Base-by-base conservation (phyloP, 2,888 invertebrate genomes). In the Chymomyza amoena region DNA sequence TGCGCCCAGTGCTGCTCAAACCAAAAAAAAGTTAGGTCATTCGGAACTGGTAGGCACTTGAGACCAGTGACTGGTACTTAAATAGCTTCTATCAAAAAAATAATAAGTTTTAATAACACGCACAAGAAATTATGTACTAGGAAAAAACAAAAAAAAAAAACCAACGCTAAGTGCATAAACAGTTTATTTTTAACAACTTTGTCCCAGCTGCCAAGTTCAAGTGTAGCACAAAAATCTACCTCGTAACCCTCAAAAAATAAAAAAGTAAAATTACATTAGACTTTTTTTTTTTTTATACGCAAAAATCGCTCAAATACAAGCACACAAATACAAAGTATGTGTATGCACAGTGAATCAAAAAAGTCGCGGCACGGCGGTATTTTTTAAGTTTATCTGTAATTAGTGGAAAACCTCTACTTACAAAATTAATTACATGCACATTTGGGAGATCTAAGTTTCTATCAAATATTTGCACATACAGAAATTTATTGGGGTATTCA, bases 81-180 rank as follows among this genome's bases (percentile, higher is more conserved):
- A 45, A 45, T 45, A 45, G 39, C 39, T 45, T 45, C 39, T 45
- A 45, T 45, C n/a, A 45, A 45, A 45, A 45, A 45, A 13, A 45
- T 45, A 45, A 45, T 45, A 57, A 57, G 20, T 54, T 54, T 54
- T 20, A 18, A 20, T 54, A 20, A 18, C 32, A 32, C 32, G 32
- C 32, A 32, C 32, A 32, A 9, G 9, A 32, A 32, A 32, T 32
- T 7, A 32, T 6, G 6, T 32, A 9, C 32, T 32, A 32, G 18
- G 20, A n/a, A 16, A 4, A 16, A 54, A 4, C 2, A 57, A 57
- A 68, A 50, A 16, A 54, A 4, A 28, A 57, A 57, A 68, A 50
- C 50, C 70, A 32, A 32, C 67, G 64, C 72, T 75, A 82, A 81
- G 78, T 84, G 83, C 85, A 87, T 81, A 75, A 84, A 82, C 80